A percentile compares a stretch with the other conserved stretches of the same genome.
phyloP scores from a whole-genome alignment of 23 tunicate genomes.

The Styela clava region DNA sequence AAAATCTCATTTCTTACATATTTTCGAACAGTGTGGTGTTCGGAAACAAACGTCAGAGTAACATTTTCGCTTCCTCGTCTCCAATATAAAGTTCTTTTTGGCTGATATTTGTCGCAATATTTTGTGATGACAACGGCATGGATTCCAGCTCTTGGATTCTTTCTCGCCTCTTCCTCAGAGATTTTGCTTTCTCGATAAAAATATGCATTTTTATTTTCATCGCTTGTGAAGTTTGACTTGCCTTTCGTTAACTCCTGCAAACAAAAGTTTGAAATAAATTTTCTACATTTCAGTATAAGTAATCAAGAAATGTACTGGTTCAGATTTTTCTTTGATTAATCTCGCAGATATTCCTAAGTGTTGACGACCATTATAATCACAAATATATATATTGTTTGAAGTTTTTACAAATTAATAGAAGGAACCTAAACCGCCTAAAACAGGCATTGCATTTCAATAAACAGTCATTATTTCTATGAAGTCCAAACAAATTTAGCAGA shows the following conservation, averaged over 20 bases:
- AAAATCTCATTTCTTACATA: not conserved
- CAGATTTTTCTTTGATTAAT: too few species aligned
- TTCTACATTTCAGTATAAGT: too few species aligned
- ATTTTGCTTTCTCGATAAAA: conserved; percentile 13
- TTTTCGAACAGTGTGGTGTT: not conserved
- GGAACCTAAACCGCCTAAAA: too few species aligned
- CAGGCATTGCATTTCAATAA: too few species aligned
- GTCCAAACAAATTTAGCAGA: too few species aligned
- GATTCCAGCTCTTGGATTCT: conserved; percentile 20
- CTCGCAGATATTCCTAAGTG: too few species aligned
- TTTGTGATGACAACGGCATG: conserved; percentile 7
- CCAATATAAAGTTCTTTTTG: not conserved
- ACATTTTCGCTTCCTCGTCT: not conserved
- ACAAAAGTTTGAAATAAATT: not conserved
- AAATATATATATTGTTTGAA: too few species aligned
- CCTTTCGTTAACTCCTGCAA: not conserved
- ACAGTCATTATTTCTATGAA: too few species aligned
- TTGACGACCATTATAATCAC: too few species aligned
- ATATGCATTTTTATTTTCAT: not conserved
- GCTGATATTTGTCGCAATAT: not conserved
- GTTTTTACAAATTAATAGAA: too few species aligned
- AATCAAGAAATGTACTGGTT: too few species aligned
- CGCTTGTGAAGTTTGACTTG: not conserved
- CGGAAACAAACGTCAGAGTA: conserved; percentile 14
- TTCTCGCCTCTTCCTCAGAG: not conserved